Evolutionary conservation across 2,113 vertebrate species (phyloP).

Genomic region (Carassius gibelio): DNA sequence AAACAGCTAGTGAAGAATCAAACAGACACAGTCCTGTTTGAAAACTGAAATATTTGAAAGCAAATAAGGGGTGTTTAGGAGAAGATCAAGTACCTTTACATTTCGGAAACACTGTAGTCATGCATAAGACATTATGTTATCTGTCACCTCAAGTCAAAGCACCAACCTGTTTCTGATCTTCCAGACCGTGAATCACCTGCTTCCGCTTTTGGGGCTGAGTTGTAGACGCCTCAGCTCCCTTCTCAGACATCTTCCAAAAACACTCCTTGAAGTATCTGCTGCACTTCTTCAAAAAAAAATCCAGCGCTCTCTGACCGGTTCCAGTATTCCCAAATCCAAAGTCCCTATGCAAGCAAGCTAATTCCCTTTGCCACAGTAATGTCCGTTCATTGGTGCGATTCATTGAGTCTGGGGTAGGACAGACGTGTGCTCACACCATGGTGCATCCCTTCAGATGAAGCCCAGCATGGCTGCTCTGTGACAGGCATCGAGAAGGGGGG

Average conservation of each 20-base stretch:
- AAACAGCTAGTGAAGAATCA: neutral
- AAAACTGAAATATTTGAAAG: neutral
- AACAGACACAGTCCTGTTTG: neutral
- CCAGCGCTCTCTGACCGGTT: slow-evolving; percentile 55
- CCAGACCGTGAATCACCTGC: slow-evolving; percentile 88
- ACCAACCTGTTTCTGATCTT: slow-evolving; percentile 98
- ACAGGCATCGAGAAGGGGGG: slow-evolving; percentile 65
- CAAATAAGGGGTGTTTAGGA: neutral
- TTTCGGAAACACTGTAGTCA: neutral
- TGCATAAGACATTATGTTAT: neutral
- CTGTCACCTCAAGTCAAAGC: neutral
- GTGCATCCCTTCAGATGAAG: slow-evolving; percentile 64
- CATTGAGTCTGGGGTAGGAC: slow-evolving; percentile 52
- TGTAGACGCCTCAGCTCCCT: slow-evolving; percentile 83
- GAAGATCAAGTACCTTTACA: neutral
- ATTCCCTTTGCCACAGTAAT: slow-evolving; percentile 64
- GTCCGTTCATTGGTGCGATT: slow-evolving; percentile 55
- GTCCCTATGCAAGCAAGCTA: slow-evolving; percentile 57
- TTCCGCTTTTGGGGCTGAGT: slow-evolving; percentile 88
- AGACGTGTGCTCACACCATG: slow-evolving; percentile 50
- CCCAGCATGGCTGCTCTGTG: slow-evolving; percentile 59
- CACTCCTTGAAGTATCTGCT: slow-evolving; percentile 53
- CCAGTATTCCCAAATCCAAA: slow-evolving; percentile 60
- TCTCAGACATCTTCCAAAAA: slow-evolving; percentile 84
- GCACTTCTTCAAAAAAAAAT: slow-evolving; percentile 41